phyloP scores from a whole-genome alignment of 2,797 vertebrate genomes.

The Rhinophrynus dorsalis region DNA sequence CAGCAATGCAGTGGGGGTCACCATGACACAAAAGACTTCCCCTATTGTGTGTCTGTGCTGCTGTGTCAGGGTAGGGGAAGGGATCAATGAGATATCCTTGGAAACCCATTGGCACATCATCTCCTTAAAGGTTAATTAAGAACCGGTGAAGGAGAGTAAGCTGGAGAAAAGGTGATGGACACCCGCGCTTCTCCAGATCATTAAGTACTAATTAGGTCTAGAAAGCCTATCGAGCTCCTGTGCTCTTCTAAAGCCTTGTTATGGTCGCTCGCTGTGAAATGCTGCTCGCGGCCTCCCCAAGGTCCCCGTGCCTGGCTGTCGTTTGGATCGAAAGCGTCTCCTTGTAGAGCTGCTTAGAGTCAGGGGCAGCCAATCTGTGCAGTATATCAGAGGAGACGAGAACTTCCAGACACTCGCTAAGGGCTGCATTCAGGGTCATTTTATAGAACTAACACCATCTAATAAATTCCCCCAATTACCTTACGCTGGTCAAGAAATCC shows the following conservation, averaged over 20 bases:
- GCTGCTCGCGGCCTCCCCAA: slow-evolving; percentile 55
- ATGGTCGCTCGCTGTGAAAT: slow-evolving; percentile 68
- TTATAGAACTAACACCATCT: too few species aligned
- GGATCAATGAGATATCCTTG: slow-evolving; percentile 62
- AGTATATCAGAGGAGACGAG: neutral
- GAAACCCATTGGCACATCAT: slow-evolving; percentile 65
- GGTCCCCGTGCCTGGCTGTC: neutral
- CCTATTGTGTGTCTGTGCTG: slow-evolving; percentile 6
- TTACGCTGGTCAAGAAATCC: too few species aligned
- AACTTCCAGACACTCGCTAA: too few species aligned
- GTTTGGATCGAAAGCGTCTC: slow-evolving; percentile 12
- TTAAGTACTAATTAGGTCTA: slow-evolving; percentile 84
- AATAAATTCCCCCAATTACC: too few species aligned
- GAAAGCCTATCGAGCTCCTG: slow-evolving; percentile 72
- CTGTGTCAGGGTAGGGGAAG: slow-evolving; percentile 14
- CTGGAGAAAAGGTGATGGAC: slow-evolving; percentile 65
- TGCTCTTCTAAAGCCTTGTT: slow-evolving; percentile 68
- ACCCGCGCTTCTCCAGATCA: slow-evolving; percentile 74
- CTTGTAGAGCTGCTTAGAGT: slow-evolving; percentile 8
- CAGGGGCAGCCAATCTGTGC: slow-evolving; percentile 2
- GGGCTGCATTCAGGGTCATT: too few species aligned
- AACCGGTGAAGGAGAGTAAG: slow-evolving; percentile 67
- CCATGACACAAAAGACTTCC: slow-evolving; percentile 47
- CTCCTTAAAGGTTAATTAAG: slow-evolving; percentile 82
- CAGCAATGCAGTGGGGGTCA: slow-evolving; percentile 54